Conservation (phyloP, 1,140 invertebrate genomes). For the Stegodyphus mimosarum region DNA sequence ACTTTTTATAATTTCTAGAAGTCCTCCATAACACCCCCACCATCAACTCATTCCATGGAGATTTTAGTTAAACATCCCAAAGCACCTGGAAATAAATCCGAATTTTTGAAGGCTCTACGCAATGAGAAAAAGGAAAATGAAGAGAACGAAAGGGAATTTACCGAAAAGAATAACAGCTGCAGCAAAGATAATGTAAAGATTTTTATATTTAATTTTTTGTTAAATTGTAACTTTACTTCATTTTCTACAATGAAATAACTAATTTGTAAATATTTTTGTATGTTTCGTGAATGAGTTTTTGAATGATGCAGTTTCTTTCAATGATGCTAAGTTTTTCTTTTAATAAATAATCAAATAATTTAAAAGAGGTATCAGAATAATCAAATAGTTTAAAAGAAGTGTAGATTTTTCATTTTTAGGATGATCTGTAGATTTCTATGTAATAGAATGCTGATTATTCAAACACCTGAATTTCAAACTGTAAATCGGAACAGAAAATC, state of each 20-base stretch:
- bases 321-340: no score
- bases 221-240: not conserved
- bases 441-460: no score
- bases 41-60: slow-evolving; percentile 64
- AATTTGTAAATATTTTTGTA: not conserved
- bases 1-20: slow-evolving; percentile 30
- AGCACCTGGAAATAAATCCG: slow-evolving; percentile 67
- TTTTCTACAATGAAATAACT: no score
- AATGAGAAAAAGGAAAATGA: slow-evolving; percentile 62
- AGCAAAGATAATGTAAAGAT: slow-evolving; percentile 51
- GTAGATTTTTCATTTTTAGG: no score
- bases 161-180: slow-evolving; percentile 23
- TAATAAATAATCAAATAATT: no score
- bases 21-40: slow-evolving; percentile 62
- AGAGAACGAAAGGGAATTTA: slow-evolving; percentile 38
- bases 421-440: no score
- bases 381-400: no score
- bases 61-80: slow-evolving; percentile 67
- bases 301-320: no score
- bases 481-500: no score
- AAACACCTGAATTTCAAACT: no score
- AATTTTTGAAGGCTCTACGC: slow-evolving; percentile 66
- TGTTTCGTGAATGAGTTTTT: no score
- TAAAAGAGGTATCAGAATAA: no score
- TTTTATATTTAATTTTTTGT: not conserved